Evolutionary conservation across 92 coral and sea anemone species (phyloP), one percentile per base, ranked within the genome.

Genomic region (Galaxea fascicularis): DNA sequence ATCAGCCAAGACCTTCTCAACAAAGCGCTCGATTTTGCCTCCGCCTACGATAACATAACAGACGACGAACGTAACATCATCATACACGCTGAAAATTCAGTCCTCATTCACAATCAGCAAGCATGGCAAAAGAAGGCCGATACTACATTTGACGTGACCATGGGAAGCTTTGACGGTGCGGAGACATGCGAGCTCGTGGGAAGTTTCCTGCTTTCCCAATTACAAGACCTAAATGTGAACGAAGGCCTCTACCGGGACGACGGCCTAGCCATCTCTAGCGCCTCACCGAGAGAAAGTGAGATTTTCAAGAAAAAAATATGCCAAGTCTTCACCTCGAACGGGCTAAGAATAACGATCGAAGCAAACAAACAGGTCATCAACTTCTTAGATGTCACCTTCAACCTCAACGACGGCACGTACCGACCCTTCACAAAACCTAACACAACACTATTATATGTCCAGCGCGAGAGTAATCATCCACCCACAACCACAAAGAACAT

Each of bases 21-120:
- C 82, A 18, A 63, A 0, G 88, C 82, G 9, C 60, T 86, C 31
- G 78, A 57, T 6, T 80, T 56, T 72, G 81, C 85, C 2, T 31
- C 69, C 56, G 39, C 11, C 6, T 39, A 80, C 65, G 51, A 15
- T 9, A 25, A 68, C 46, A 49, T 89, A 65, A 39, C 78, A n/a
- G 78, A 71, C 28, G 83, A 71, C 46, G 87, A 78, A 8, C 18
- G 74, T 10, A 49, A 49, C 54, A 49, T 49, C 54, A 1, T 0
- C 12, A 49, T 0, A 49, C n/a, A n/a, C n/a, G n/a, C n/a, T n/a
- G n/a, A 49, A 49, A 49, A 49, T 49, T 49, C 54, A 16, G 15
- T 49, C 54, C 54, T 16, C 10, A 49, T 49, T 10, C 54, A 49
- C 54, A 49, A 49, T 10, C 54, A 49, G 10, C 54, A 49, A 49